A percentile compares a stretch with the other conserved stretches of the same genome.
Evolutionary conservation across 2,113 vertebrate genomes (phyloP).

Genomic region (Macrotus californicus): DNA sequence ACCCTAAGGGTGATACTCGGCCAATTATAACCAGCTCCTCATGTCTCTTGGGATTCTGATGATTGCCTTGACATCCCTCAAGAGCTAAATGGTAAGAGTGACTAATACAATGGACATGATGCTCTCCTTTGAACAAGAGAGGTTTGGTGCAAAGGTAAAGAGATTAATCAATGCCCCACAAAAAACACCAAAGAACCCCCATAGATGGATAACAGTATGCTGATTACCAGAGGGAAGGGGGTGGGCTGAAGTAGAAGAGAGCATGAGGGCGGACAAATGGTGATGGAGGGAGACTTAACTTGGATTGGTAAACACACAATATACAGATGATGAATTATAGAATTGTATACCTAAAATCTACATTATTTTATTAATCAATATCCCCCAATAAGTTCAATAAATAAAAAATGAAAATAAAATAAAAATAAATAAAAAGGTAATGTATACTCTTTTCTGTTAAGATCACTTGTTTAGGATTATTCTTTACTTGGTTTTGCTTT

Average conservation of each 20-base stretch:
- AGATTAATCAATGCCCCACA: too few species aligned
- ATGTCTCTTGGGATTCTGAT: neutral
- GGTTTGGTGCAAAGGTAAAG: too few species aligned
- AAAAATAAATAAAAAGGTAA: neutral
- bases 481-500: neutral
- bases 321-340: neutral
- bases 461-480: neutral
- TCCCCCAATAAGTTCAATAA: neutral
- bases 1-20: neutral
- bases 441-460: neutral
- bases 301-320: neutral
- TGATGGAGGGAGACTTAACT: neutral
- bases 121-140: neutral
- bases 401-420: neutral
- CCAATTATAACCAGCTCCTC: neutral
- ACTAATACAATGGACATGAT: neutral
- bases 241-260: neutral
- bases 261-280: too few species aligned
- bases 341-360: neutral
- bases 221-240: neutral
- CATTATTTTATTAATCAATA: neutral
- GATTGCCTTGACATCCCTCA: neutral
- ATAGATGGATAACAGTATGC: neutral
- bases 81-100: accelerated
- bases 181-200: too few species aligned